Evolutionary conservation across 2,797 vertebrate genomes (phyloP), one percentile per base, ranked within the genome.

Genomic region (Chelmon rostratus): DNA sequence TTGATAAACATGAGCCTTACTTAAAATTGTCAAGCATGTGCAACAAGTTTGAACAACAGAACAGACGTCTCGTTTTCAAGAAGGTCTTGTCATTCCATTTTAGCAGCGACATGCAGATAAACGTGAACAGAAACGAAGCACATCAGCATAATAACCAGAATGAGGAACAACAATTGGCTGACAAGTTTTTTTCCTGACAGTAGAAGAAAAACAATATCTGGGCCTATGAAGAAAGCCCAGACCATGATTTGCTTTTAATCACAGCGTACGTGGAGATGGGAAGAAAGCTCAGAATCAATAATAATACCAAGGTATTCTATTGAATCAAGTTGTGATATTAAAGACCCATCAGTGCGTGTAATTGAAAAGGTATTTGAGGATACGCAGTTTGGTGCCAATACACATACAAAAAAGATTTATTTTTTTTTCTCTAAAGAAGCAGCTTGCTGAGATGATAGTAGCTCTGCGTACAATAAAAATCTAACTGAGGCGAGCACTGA

Each of bases 281-380:
- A 52, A 38, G 8, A 67, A 44, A 13, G 4, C 33, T 38, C n/a
- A 66, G 18, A 37, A 67, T 52, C 49, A 67, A 68, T 69, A 44
- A 64, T 13, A 21, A 57, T 35, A 23, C 16, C 28, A 47, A 25
- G 8, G 15, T 38, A n/a, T 53, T 63, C 44, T 38, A 16, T 44
- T 8, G 1, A n/a, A 21, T n/a, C 18, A 40, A 11, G 5, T n/a
- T 62, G 46, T 6, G 18, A 62, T 42, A 62, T 62, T 63, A 42
- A 50, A 71, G 23, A 49, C 3, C 3, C 38, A 61, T 40, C 44
- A 40, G 6, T 42, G 8, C 19, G 42, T n/a, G 5, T 19, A 23
- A 53, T 7, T 62, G 5, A 46, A 56, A 69, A 21, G 31, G 1
- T 23, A 6, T 52, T 50, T n/a, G 40, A 47, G 5, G 18, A 15